These are phyloP conservation scores for Eolophus roseicapilla DNA, from an alignment of 2,113 vertebrate genomes.

Conservation along the genomic window DNA sequence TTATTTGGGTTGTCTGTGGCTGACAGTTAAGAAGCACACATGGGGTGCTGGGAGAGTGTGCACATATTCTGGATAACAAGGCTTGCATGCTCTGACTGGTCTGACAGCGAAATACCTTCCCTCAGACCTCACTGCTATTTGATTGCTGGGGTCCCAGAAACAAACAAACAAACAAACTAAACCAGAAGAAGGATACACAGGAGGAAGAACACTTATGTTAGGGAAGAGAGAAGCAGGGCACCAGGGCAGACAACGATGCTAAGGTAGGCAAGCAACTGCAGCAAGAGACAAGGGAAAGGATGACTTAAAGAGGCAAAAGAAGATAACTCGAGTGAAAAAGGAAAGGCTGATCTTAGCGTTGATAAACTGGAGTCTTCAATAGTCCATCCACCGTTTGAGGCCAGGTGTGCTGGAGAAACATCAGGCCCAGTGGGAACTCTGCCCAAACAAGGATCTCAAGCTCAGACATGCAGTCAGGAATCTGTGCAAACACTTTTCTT, in stretches of 20 bases:
- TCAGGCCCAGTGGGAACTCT: not conserved
- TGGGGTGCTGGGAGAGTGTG: accelerated
- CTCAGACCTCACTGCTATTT: not conserved
- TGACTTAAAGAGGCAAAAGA: not conserved
- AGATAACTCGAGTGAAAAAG: not conserved
- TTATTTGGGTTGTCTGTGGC: not conserved
- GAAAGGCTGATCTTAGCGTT: not conserved
- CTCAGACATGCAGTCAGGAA: not conserved
- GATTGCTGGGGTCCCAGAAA: not conserved
- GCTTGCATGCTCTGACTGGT: not conserved
- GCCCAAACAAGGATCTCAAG: not conserved
- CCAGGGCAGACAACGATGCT: accelerated
- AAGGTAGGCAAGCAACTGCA: not conserved
- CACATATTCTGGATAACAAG: not conserved
- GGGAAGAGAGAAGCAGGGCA: not conserved
- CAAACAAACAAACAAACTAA: not conserved
- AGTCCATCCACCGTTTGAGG: not conserved
- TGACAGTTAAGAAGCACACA: not conserved
- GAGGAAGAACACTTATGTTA: not conserved
- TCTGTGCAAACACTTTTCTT: not conserved
- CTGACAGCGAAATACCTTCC: not conserved
- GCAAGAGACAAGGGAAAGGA: not conserved
- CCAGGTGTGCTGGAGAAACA: not conserved
- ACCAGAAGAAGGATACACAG: not conserved
- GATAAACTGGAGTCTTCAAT: not conserved